Evolutionary conservation across 2,797 vertebrate species (phyloP).

Genomic region (Vipera latastei): DNA sequence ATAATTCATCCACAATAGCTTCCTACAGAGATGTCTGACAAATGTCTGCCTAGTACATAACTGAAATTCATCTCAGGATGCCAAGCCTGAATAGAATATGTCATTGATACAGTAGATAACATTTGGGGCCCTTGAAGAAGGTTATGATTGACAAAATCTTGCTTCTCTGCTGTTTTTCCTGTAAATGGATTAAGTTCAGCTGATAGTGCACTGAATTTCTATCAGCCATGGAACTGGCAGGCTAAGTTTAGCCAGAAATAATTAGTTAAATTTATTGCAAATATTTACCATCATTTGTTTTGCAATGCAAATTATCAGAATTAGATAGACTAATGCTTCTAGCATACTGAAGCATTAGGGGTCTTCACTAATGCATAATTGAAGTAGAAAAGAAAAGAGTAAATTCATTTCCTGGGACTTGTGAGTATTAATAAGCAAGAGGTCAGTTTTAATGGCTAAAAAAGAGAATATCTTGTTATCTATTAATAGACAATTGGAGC

Average conservation of each 20-base stretch:
- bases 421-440: not conserved
- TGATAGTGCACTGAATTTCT: not conserved
- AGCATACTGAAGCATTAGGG: not conserved
- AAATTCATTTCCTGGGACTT: not conserved
- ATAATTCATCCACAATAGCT: too few species aligned
- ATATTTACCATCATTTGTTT: not conserved
- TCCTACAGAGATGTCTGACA: not conserved
- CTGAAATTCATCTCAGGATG: not conserved
- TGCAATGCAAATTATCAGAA: not conserved
- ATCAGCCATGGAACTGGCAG: not conserved
- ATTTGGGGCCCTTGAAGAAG: not conserved
- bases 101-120: not conserved
- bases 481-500: not conserved
- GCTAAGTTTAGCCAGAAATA: not conserved
- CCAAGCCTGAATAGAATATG: not conserved
- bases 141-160: not conserved
- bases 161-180: not conserved
- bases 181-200: not conserved
- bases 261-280: not conserved
- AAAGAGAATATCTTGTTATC: not conserved
- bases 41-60: not conserved
- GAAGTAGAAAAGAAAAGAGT: not conserved
- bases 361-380: not conserved
- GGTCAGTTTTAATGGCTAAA: not conserved
- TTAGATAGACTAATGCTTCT: not conserved